phyloP scores from a whole-genome alignment of 2,113 vertebrate species.

The Malaclemys terrapin region DNA sequence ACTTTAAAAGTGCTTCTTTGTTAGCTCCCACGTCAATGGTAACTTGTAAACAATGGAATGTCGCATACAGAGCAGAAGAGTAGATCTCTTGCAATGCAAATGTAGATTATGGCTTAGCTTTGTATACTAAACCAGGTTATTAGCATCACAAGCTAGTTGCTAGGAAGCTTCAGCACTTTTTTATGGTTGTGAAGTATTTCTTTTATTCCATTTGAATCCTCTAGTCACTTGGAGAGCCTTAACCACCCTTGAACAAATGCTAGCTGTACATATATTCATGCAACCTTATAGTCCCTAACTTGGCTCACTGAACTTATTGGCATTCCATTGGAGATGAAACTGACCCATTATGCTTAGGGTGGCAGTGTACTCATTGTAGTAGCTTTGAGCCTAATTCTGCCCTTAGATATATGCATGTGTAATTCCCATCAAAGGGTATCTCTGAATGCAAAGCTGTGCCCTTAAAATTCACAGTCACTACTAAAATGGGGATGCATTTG shows the following conservation, averaged over 20 bases:
- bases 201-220: background rate
- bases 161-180: background rate
- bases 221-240: background rate
- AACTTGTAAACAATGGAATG: background rate
- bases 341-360: background rate
- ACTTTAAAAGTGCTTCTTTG: background rate
- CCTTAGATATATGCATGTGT: background rate
- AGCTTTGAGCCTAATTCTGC: background rate
- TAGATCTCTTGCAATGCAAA: background rate
- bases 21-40: background rate
- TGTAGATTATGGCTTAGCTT: background rate
- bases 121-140: background rate
- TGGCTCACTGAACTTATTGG: background rate
- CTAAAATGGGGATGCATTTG: background rate
- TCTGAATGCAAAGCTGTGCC: background rate
- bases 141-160: background rate
- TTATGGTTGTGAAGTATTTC: background rate
- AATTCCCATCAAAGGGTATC: background rate
- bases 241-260: background rate
- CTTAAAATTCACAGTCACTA: background rate
- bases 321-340: background rate
- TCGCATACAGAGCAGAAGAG: background rate
- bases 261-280: rapidly evolving
- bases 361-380: background rate
- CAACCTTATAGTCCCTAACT: background rate